Percentiles rank a stretch among this genome's conserved stretches.
These are phyloP conservation scores for Pygoscelis adeliae DNA, from an alignment of 2,113 vertebrate genomes.

Conservation along the genomic window DNA sequence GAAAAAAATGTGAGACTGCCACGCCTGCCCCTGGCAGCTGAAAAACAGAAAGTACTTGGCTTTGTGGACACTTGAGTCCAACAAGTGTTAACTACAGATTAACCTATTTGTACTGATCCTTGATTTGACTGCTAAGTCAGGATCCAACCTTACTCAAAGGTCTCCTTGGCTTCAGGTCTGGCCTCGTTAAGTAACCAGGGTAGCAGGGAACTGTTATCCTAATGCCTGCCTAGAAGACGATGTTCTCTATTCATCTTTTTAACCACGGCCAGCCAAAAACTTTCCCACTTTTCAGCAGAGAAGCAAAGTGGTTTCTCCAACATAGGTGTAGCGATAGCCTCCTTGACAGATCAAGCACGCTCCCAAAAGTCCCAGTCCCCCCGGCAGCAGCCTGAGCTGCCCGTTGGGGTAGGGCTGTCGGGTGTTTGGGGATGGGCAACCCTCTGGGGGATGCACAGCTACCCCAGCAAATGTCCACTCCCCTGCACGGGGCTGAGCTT, in stretches of 20 bases:
- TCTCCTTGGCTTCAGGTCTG: background rate
- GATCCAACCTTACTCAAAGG: background rate
- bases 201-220: background rate
- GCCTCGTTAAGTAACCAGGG: background rate
- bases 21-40: background rate
- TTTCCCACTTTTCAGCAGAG: background rate
- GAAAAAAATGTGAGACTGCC: background rate
- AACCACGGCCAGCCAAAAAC: background rate
- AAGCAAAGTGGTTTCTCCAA: background rate
- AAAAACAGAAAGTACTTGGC: background rate
- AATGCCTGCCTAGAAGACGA: background rate
- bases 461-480: too few species aligned
- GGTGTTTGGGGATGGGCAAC: background rate
- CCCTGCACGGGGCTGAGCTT: background rate
- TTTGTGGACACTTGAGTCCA: background rate
- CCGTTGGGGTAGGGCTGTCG: accelerated
- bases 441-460: background rate
- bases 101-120: background rate
- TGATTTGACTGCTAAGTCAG: background rate
- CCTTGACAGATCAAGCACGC: background rate
- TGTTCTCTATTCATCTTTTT: background rate
- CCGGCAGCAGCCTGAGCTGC: background rate
- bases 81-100: background rate
- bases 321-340: accelerated
- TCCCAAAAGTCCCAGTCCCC: accelerated